These are phyloP conservation scores for Paracanthobrama guichenoti DNA, from an alignment of 2,113 vertebrate genomes.

Conservation along the genomic window DNA sequence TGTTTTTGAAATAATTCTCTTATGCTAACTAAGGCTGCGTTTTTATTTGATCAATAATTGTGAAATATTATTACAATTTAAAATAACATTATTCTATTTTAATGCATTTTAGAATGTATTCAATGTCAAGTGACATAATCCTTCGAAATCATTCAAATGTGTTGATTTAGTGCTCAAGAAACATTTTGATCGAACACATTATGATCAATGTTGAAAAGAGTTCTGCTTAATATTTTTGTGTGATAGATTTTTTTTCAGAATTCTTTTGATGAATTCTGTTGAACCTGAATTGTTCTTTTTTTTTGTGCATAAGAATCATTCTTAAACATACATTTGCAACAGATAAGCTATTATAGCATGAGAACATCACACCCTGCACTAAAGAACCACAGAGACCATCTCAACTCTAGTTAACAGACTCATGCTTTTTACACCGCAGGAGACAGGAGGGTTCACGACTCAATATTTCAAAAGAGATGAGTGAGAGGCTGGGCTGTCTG, in stretches of 20 bases:
- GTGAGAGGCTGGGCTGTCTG: background rate
- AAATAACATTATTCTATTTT: too few species aligned
- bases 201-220: too few species aligned
- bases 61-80: background rate
- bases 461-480: constrained; percentile 22
- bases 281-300: background rate
- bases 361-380: background rate
- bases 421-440: background rate
- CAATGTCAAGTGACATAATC: too few species aligned
- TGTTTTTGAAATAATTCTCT: background rate
- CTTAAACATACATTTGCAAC: background rate
- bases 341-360: background rate
- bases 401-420: background rate
- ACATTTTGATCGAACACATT: too few species aligned
- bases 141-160: too few species aligned
- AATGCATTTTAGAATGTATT: too few species aligned
- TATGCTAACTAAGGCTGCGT: background rate
- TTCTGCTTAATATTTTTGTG: background rate
- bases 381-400: background rate
- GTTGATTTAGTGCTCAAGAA: too few species aligned
- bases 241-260: background rate
- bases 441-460: constrained; percentile 9
- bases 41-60: background rate
- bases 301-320: background rate
- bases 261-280: background rate